phyloP scores from a whole-genome alignment of 2,113 vertebrate genomes.

The Larimichthys polyactis region DNA sequence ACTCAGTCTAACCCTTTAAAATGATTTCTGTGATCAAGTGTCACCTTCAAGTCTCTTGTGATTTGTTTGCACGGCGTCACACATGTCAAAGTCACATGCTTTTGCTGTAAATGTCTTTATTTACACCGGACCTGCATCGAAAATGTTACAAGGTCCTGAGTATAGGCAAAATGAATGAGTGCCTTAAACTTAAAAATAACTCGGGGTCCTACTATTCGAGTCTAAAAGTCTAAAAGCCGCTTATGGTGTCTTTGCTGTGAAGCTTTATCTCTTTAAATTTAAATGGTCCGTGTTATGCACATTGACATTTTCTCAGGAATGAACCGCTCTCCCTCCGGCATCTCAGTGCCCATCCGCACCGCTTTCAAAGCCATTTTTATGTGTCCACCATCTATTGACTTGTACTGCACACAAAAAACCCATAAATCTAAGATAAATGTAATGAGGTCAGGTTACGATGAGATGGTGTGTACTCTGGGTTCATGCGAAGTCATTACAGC shows the following conservation, averaged over 20 bases:
- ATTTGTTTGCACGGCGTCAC: neutral
- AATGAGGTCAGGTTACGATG: constrained; percentile 66
- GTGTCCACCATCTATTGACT: constrained; percentile 57
- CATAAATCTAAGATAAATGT: constrained; percentile 70
- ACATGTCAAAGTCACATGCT: neutral
- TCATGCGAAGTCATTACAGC: constrained; percentile 33
- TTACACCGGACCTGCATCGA: neutral
- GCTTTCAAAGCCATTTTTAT: constrained; percentile 52
- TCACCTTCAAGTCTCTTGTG: neutral
- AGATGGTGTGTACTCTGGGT: constrained; percentile 27
- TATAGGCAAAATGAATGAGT: neutral
- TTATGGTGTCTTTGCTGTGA: constrained; percentile 8
- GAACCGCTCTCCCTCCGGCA: neutral
- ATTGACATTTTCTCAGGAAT: constrained; percentile 32
- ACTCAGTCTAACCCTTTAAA: neutral
- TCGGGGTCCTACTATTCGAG: neutral
- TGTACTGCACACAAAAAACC: constrained; percentile 29
- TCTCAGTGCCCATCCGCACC: neutral
- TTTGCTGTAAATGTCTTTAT: neutral
- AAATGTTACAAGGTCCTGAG: neutral
- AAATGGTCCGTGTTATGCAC: neutral
- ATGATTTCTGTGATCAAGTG: neutral
- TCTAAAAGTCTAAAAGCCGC: neutral
- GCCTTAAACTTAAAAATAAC: neutral
- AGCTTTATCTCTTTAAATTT: constrained; percentile 16